phyloP scores from a whole-genome alignment of 30 jellyfish, hydroid and myxozoan genomes.

The Aurelia sp. region DNA sequence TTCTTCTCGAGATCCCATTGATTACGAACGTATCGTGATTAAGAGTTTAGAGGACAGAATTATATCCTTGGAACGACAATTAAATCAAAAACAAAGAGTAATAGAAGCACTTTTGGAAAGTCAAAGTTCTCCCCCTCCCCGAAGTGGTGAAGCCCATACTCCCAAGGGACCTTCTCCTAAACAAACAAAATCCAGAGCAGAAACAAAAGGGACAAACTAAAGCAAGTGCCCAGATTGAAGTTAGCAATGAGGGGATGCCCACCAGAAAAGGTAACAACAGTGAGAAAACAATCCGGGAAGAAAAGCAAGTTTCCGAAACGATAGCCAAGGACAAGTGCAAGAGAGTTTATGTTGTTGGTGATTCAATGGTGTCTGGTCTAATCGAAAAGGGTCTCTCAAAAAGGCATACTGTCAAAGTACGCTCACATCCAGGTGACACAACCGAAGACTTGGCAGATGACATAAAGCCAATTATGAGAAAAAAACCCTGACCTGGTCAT shows the following conservation, averaged over 20 bases:
- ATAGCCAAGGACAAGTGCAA: background rate
- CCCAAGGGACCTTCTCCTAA: slow-evolving; percentile 11
- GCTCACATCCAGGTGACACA: slow-evolving; percentile 42
- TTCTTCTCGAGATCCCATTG: too few relatives aligned
- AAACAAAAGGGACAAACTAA: background rate
- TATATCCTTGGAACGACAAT: too few relatives aligned
- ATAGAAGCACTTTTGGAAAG: too few relatives aligned
- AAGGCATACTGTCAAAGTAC: slow-evolving; percentile 18
- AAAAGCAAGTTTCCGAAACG: background rate
- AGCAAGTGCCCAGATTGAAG: background rate
- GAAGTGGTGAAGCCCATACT: too few relatives aligned
- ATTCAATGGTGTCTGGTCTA: slow-evolving; percentile 18
- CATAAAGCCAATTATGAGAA: slow-evolving; percentile 12
- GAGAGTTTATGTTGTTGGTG: slow-evolving; percentile 27
- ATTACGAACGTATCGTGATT: too few relatives aligned
- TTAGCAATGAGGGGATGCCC: background rate
- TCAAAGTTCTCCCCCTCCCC: too few relatives aligned
- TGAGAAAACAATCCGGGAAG: background rate
- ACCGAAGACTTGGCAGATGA: slow-evolving; percentile 26
- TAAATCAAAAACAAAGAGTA: too few relatives aligned
- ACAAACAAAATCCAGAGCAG: background rate
- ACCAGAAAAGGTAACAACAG: background rate
- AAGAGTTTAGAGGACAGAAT: too few relatives aligned
- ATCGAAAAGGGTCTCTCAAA: slow-evolving; percentile 25
- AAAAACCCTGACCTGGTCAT: background rate